phyloP scores from a whole-genome alignment of 2,113 vertebrate genomes.

The Tapirus terrestris region DNA sequence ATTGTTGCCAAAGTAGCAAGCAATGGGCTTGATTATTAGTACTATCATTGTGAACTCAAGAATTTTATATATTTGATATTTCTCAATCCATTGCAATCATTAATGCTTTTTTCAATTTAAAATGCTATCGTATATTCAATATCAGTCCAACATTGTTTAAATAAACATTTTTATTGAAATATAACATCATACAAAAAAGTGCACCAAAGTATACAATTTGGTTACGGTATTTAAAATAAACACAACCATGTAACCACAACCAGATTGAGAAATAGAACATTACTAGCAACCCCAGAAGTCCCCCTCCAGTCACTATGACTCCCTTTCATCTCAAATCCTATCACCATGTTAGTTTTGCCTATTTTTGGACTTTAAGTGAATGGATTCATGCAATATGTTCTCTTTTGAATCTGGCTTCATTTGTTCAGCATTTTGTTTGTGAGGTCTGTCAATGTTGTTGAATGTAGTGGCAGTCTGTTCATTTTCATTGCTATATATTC shows the following conservation, averaged over 20 bases:
- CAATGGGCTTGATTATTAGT: not conserved
- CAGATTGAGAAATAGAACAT: not conserved
- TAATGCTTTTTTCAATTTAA: not conserved
- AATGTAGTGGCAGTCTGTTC: not conserved
- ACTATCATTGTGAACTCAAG: not conserved
- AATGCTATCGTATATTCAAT: not conserved
- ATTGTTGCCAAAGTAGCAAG: not conserved
- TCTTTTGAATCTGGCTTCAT: not conserved
- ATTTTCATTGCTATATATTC: not conserved
- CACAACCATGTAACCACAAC: not conserved
- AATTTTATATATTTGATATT: not conserved
- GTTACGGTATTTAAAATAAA: not conserved
- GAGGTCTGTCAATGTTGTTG: not conserved
- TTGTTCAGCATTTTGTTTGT: not conserved
- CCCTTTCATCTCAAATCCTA: not conserved
- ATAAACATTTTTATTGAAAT: slow-evolving; percentile 2
- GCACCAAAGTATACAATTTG: not conserved
- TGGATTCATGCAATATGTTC: not conserved
- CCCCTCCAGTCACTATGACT: not conserved
- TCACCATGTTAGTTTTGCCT: not conserved
- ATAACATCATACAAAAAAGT: not conserved
- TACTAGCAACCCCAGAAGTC: not conserved
- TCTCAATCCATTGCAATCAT: not conserved
- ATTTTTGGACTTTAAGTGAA: not conserved
- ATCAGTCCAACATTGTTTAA: not conserved